Base-by-base conservation (phyloP, 2,888 invertebrate genomes). In the Chymomyza caudatula region DNA sequence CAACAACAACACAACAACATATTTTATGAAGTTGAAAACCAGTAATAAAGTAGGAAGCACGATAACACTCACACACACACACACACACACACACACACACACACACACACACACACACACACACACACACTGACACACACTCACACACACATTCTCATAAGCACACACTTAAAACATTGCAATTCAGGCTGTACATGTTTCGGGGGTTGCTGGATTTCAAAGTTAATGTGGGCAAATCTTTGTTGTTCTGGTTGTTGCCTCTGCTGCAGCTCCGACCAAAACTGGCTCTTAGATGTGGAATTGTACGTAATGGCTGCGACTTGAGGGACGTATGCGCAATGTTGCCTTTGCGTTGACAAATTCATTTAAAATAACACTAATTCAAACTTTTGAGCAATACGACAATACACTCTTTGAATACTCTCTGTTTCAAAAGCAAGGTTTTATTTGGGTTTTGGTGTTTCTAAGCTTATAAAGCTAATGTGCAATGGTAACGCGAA, bases 21-120 rank as follows among this genome's bases (percentile, higher is more conserved):
- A 78, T 84, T 84, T 78, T 78, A 78, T 84, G 76, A 68, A 76
- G 78, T 73, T 81, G 65, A 58, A 78, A 78, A 84, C 78, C 78
- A 81, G 78, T 81, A 84, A 84, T 84, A 84, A 81, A 78, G 78
- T 78, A 81, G 78, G 78, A 78, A 84, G 62, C 61, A 70, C 78
- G 11, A 37, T 11, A 4, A 37, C 11, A 11, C 29, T 37, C 1
- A 25, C 25, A 25, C 25, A 6, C 25, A 25, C n/a, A n/a, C n/a
- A n/a, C n/a, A n/a, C n/a, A n/a, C n/a, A n/a, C 25, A 25, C 29
- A 37, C 29, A 37, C 11, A 37, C 29, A 37, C 29, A 11, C 11
- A 37, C 3, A 8, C 2, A 2, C 29, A 37, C 8, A 37, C 29
- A 37, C 29, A 37, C 29, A 37, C 29, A 11, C 11, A 37, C n/a